Conservation (phyloP, 2,888 invertebrate species). For the Acanthosepion lycidas region DNA sequence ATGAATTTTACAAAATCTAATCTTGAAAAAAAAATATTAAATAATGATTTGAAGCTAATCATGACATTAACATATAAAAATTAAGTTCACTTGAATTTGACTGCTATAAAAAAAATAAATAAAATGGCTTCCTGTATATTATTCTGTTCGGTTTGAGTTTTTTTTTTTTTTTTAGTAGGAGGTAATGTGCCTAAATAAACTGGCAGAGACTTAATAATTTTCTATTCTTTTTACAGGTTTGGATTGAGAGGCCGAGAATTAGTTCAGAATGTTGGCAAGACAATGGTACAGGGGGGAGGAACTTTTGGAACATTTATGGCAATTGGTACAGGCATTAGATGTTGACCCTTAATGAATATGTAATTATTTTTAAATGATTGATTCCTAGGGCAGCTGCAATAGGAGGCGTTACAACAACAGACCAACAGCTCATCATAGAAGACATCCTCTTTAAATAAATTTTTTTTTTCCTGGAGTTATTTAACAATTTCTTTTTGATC, state of each 20-base stretch:
- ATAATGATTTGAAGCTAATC: too few species aligned
- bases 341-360: slow-evolving; percentile 69
- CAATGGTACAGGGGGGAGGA: slow-evolving; percentile 96
- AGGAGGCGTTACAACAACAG: background rate
- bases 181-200: too few species aligned
- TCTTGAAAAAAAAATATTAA: too few species aligned
- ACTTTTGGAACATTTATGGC: slow-evolving; percentile 98
- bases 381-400: background rate
- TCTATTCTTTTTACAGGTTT: slow-evolving; percentile 80
- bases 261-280: slow-evolving; percentile 93
- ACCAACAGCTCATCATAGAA: background rate
- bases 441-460: background rate
- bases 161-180: too few species aligned
- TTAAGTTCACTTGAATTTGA: too few species aligned
- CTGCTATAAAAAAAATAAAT: too few species aligned
- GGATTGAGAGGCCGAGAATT: slow-evolving; percentile 93
- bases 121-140: too few species aligned
- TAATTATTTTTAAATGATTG: background rate
- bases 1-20: too few species aligned
- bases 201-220: background rate
- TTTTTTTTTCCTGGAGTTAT: background rate
- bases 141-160: too few species aligned
- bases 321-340: slow-evolving; percentile 78
- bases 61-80: too few species aligned
- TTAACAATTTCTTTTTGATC: background rate